phyloP scores from a whole-genome alignment of 2,888 invertebrate genomes.

The Erebia palarica region DNA sequence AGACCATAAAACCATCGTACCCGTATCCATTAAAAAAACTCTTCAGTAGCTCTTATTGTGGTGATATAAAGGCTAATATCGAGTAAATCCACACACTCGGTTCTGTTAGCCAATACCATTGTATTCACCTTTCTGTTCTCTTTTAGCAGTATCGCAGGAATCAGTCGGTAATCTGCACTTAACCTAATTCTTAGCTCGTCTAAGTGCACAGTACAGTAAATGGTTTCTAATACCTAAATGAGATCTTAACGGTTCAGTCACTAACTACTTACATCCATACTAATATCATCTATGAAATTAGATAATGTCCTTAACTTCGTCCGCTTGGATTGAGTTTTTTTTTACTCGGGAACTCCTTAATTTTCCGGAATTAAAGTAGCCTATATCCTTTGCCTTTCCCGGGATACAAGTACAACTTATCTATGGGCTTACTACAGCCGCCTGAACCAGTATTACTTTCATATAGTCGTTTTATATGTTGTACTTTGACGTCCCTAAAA shows the following conservation, averaged over 20 bases:
- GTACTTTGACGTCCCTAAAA: no score
- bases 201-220: constrained; percentile 20
- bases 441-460: no score
- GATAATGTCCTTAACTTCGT: no score
- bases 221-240: constrained; percentile 26
- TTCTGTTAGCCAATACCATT: constrained; percentile 4
- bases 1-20: neutral
- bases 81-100: constrained; percentile 11
- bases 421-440: no score
- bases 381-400: no score
- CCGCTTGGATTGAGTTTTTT: no score
- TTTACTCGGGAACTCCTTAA: no score
- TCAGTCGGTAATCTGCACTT: constrained; percentile 34
- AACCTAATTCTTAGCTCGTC: constrained; percentile 34
- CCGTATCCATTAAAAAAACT: neutral
- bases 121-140: constrained; percentile 20
- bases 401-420: no score
- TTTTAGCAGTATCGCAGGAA: constrained; percentile 27
- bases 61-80: neutral
- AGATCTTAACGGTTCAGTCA: constrained; percentile 9
- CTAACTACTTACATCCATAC: no score
- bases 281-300: no score
- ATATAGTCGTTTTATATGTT: no score
- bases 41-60: neutral
- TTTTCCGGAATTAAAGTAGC: no score